phyloP scores from a whole-genome alignment of 1,140 invertebrate species.

The Drosophila kepulauana region DNA sequence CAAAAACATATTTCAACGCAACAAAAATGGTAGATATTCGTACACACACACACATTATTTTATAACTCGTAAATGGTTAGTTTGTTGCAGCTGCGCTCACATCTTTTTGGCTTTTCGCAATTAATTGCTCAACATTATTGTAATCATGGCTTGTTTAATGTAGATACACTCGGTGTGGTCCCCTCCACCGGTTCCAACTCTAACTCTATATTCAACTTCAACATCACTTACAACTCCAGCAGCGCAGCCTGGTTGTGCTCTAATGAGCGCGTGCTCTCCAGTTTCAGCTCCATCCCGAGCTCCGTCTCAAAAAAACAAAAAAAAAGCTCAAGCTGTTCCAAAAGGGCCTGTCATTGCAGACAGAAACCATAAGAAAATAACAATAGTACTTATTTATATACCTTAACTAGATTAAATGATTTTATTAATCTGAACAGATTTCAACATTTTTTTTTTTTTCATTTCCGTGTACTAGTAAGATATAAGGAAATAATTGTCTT shows the following conservation, averaged over 20 bases:
- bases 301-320: neutral
- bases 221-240: slow-evolving; percentile 27
- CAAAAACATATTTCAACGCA: slow-evolving; percentile 72
- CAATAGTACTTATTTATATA: slow-evolving; percentile 7
- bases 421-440: neutral
- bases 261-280: slow-evolving; percentile 77
- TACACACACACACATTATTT: slow-evolving; percentile 43
- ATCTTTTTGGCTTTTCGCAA: slow-evolving; percentile 63
- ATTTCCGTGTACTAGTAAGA: neutral
- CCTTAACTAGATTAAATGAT: neutral
- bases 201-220: slow-evolving; percentile 6
- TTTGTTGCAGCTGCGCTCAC: slow-evolving; percentile 62
- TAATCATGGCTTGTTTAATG: slow-evolving; percentile 76
- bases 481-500: no score
- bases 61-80: slow-evolving; percentile 55
- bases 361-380: slow-evolving; percentile 12
- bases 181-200: slow-evolving; percentile 18
- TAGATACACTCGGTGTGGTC: slow-evolving; percentile 65
- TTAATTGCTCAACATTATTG: slow-evolving; percentile 79
- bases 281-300: slow-evolving; percentile 15
- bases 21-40: slow-evolving; percentile 64
- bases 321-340: slow-evolving; percentile 72
- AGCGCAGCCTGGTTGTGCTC: slow-evolving; percentile 43
- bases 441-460: neutral
- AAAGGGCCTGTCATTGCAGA: slow-evolving; percentile 74